Evolutionary conservation across 2,113 vertebrate species (phyloP).

Genomic region (Cephalopholis sonnerati): DNA sequence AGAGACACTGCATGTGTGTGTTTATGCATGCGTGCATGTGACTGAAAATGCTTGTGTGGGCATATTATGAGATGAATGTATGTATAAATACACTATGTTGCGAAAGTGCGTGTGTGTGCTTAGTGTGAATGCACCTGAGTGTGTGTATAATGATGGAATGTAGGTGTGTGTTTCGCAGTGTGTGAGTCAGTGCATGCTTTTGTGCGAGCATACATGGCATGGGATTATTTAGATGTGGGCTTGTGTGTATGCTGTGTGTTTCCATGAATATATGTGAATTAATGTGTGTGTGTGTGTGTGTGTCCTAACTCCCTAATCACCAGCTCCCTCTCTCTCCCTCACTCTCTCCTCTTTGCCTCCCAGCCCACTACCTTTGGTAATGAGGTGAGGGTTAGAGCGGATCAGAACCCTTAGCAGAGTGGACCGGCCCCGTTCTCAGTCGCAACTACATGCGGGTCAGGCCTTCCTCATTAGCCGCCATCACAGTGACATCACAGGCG

Average conservation of each 20-base stretch:
- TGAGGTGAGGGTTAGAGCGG: slow-evolving; percentile 71
- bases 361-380: slow-evolving; percentile 68
- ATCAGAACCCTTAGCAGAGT: slow-evolving; percentile 74
- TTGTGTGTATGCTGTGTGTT: slow-evolving; percentile 37
- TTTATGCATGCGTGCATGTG: not conserved
- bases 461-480: slow-evolving; percentile 75
- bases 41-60: slow-evolving; percentile 19
- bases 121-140: not conserved
- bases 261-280: slow-evolving; percentile 54
- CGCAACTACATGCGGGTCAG: slow-evolving; percentile 72
- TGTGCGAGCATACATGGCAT: not conserved
- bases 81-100: slow-evolving; percentile 1
- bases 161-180: not conserved
- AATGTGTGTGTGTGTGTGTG: slow-evolving; percentile 17
- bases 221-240: slow-evolving; percentile 41
- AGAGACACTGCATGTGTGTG: not conserved
- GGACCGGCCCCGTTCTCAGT: slow-evolving; percentile 56
- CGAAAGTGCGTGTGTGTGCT: not conserved
- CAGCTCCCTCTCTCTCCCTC: not conserved
- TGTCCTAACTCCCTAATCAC: slow-evolving; percentile 37
- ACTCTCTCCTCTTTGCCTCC: slow-evolving; percentile 46
- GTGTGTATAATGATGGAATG: not conserved
- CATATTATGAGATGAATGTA: slow-evolving; percentile 8
- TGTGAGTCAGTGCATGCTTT: not conserved
- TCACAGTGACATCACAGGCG: slow-evolving; percentile 76